Evolutionary conservation across 2,797 vertebrate species (phyloP).

Genomic region (Eupleurogrammus muticus): DNA sequence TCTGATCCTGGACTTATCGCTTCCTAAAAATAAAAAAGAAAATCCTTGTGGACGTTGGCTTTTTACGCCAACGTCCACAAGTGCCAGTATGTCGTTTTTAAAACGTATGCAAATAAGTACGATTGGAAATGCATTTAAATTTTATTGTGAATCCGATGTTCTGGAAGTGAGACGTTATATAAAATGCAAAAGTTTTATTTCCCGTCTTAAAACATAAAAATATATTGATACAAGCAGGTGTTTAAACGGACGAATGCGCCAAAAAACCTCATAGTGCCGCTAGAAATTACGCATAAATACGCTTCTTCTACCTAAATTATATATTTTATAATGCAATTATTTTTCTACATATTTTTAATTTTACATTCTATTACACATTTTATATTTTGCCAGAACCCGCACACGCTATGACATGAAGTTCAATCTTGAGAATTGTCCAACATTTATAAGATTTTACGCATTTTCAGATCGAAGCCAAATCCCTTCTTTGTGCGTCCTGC

Average conservation of each 20-base stretch:
- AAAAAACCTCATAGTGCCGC: background rate
- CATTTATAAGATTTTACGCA: background rate
- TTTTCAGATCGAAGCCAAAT: background rate
- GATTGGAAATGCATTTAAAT: conserved; percentile 19
- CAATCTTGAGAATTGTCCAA: background rate
- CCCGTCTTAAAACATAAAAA: conserved; percentile 21
- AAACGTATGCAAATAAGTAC: conserved; percentile 20
- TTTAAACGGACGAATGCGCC: conserved; percentile 17
- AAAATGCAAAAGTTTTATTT: conserved; percentile 42
- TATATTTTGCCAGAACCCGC: background rate
- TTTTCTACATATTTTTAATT: too few relatives aligned
- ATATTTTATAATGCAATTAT: background rate
- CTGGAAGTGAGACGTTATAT: conserved; percentile 13
- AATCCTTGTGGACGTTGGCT: too few relatives aligned
- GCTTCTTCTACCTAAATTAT: background rate
- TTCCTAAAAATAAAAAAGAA: too few relatives aligned
- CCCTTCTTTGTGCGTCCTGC: background rate
- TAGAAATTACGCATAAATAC: background rate
- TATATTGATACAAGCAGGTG: conserved; percentile 37
- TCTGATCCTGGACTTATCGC: background rate
- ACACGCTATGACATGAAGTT: background rate
- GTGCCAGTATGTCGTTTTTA: conserved; percentile 4
- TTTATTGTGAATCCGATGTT: conserved; percentile 19
- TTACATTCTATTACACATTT: background rate
- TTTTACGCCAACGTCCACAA: background rate